Evolutionary conservation across 1,140 invertebrate species (phyloP).

Genomic region (Camponotus vicinus): DNA sequence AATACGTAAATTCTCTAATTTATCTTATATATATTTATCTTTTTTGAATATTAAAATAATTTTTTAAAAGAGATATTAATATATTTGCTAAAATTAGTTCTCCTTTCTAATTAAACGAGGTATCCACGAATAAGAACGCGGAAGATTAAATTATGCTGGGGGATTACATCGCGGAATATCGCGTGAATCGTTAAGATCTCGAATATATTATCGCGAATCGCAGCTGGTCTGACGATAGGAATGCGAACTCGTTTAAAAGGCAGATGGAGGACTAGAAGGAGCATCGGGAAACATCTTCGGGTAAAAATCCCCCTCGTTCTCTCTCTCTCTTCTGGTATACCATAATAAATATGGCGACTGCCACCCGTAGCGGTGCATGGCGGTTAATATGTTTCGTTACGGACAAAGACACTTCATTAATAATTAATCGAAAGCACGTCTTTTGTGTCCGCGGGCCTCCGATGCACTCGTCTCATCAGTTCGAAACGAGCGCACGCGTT

Average conservation of each 20-base stretch:
- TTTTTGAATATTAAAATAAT: background rate
- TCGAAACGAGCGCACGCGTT: slow-evolving; percentile 20
- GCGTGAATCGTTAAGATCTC: background rate
- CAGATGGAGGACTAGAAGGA: background rate
- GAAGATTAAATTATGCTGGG: background rate
- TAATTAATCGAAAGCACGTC: slow-evolving; percentile 80
- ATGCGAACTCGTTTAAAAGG: slow-evolving; percentile 54
- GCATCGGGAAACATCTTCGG: slow-evolving; percentile 43
- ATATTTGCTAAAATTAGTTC: background rate
- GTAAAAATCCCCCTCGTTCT: slow-evolving; percentile 65
- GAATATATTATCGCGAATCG: background rate
- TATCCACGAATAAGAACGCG: slow-evolving; percentile 4
- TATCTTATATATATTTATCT: background rate
- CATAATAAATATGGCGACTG: slow-evolving; percentile 75
- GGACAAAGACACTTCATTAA: slow-evolving; percentile 82
- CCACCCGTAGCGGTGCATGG: slow-evolving; percentile 33
- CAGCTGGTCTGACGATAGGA: background rate
- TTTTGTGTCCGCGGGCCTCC: slow-evolving; percentile 69
- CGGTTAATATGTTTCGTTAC: slow-evolving; percentile 79
- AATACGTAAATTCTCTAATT: background rate
- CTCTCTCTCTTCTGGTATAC: background rate
- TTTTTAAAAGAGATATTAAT: background rate
- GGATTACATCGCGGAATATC: background rate
- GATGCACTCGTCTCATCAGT: slow-evolving; percentile 4
- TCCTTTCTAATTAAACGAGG: background rate